Evolutionary conservation across 1,140 invertebrate genomes (phyloP).

Genomic region (Heterodera schachtii): DNA sequence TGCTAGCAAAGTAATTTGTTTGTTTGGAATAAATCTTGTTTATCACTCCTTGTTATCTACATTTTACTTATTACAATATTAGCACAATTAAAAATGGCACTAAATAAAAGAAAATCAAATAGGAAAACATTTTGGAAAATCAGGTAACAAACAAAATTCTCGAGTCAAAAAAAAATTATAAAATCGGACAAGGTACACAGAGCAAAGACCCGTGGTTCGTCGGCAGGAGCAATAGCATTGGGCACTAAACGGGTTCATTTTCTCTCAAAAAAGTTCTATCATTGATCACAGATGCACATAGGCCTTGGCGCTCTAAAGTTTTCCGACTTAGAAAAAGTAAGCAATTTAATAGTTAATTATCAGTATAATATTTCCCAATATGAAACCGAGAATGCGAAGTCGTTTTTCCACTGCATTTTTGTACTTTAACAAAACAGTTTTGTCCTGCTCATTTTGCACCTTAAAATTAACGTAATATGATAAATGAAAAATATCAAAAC

Average conservation of each 20-base stretch:
- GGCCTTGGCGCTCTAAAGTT: slow-evolving; percentile 12
- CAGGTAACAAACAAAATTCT: no score
- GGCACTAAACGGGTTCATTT: slow-evolving; percentile 9
- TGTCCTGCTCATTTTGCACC: slow-evolving; percentile 64
- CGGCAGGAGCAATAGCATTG: neutral
- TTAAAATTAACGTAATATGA: slow-evolving; percentile 23
- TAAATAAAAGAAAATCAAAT: no score
- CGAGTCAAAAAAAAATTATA: no score
- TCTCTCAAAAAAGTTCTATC: slow-evolving; percentile 31
- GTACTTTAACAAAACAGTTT: slow-evolving; percentile 71
- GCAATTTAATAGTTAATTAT: no score
- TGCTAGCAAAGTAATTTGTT: neutral
- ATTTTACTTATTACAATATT: no score
- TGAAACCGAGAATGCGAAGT: slow-evolving; percentile 74
- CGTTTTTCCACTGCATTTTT: slow-evolving; percentile 89
- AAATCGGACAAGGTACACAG: neutral
- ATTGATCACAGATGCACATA: slow-evolving; percentile 28
- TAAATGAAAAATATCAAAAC: neutral
- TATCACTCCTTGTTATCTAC: neutral
- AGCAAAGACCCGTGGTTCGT: neutral
- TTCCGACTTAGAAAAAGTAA: neutral
- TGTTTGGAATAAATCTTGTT: neutral
- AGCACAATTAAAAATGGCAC: no score
- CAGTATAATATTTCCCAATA: no score
- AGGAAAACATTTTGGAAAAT: no score